These are phyloP conservation scores for Aspidapion aeneum DNA, from an alignment of 2,888 invertebrate species.

Conservation along the genomic window DNA sequence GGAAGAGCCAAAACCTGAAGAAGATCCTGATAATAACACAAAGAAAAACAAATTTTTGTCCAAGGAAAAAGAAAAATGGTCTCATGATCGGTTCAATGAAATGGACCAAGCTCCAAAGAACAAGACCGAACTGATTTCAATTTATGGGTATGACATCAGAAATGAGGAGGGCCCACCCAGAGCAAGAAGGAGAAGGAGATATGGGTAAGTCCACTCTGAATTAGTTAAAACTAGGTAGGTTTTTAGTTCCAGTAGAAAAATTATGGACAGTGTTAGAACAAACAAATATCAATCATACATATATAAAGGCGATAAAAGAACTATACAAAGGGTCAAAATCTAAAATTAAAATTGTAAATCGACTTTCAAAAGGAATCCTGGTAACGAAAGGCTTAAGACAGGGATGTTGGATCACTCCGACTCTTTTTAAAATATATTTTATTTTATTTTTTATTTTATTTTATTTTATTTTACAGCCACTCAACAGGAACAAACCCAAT, in stretches of 20 bases:
- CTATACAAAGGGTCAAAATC: no score
- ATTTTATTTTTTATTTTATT: neutral
- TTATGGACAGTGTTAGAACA: no score
- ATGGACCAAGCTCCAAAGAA: slow-evolving; percentile 83
- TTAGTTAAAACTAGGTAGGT: neutral
- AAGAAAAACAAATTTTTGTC: slow-evolving; percentile 49
- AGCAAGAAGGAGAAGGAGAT: slow-evolving; percentile 78
- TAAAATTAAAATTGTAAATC: no score
- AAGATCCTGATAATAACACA: slow-evolving; percentile 41
- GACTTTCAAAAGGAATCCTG: no score
- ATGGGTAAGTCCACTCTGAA: slow-evolving; percentile 59
- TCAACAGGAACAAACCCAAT: no score
- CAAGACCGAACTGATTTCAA: slow-evolving; percentile 75
- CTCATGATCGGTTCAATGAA: slow-evolving; percentile 72
- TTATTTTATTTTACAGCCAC: no score
- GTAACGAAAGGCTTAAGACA: no score
- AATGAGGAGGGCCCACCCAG: slow-evolving; percentile 90
- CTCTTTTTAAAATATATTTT: neutral
- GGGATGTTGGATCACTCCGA: no score
- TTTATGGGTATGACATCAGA: slow-evolving; percentile 93
- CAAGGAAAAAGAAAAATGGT: slow-evolving; percentile 47
- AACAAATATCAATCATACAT: no score
- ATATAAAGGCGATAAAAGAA: no score
- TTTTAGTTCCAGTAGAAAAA: no score
- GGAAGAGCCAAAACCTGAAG: neutral